Evolutionary conservation across 2,888 invertebrate genomes (phyloP), one percentile per base, ranked within the genome.

Genomic region (Agrotis puta): DNA sequence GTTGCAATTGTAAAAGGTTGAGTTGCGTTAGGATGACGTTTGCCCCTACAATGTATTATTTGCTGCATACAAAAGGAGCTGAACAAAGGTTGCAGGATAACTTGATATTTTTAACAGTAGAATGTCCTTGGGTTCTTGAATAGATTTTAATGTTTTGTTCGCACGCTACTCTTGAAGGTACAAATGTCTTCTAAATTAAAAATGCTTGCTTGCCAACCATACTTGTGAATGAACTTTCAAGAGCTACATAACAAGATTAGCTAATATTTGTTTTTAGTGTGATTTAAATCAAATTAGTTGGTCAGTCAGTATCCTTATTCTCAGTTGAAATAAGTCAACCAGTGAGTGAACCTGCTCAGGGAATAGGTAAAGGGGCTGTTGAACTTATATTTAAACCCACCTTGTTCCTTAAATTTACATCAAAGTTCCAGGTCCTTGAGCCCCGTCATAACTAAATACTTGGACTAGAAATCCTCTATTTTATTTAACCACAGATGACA

Each of bases 1-100:
- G 14, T 47, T 47, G n/a, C 0, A 39, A 50, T 24, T 13, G 0
- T n/a, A 7, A 16, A 6, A 18, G 5, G 0, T 2, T 9, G 16
- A 20, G 13, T 0, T 43, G 48, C 9, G 16, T 14, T 51, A 51
- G 20, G 20, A 2, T 39, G 56, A 58, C n/a, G 18, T n/a, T n/a
- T 33, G 18, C n/a, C 56, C 47, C 3, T 39, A 33, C 1, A 47
- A 13, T 43, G 39, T 57, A 54, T 66, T 78, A 50, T 72, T 45
- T 18, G 50, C 18, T 27, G 14, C 13, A 27, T 9, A 47, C 3
- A 53, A 51, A 57, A 51, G 39, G 20, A 43, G 48, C 22, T 7
- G n/a, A 14, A 43, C 48, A 72, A 45, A 14, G 45, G 24, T 11
- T 3, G 51, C 9, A 50, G 43, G 54, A 57, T 48, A 56, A 53